Evolutionary conservation across 1,140 invertebrate genomes (phyloP).

Genomic region (Drosophila pallidifrons): DNA sequence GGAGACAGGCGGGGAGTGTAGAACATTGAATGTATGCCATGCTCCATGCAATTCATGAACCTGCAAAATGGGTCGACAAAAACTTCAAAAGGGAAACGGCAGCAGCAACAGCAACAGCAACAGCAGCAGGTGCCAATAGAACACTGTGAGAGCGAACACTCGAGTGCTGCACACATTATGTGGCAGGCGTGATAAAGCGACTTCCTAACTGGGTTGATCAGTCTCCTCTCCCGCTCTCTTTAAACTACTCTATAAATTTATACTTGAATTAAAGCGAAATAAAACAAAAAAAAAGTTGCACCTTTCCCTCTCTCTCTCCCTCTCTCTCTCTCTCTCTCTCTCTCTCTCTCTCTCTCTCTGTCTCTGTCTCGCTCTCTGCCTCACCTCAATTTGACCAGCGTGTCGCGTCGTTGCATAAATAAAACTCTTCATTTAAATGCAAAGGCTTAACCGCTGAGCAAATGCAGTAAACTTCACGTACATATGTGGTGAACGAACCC

Average conservation of each 20-base stretch:
- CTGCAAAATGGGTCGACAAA: constrained; percentile 78
- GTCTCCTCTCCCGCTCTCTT: constrained; percentile 27
- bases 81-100: constrained; percentile 75
- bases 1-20: neutral
- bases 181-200: constrained; percentile 70
- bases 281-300: too few relatives aligned
- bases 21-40: constrained; percentile 39
- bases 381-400: neutral
- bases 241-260: constrained; percentile 58
- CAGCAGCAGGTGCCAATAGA: constrained; percentile 44
- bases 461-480: constrained; percentile 56
- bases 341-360: neutral
- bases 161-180: constrained; percentile 47
- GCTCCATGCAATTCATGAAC: constrained; percentile 65
- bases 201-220: constrained; percentile 60
- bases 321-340: neutral
- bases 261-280: constrained; percentile 18
- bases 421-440: constrained; percentile 68
- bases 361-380: neutral
- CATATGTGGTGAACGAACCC: constrained; percentile 36
- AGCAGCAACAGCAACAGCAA: constrained; percentile 59
- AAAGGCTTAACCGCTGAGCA: constrained; percentile 54
- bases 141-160: neutral
- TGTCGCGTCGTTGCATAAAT: constrained; percentile 54
- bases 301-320: neutral